Percentiles rank a stretch among this genome's conserved stretches.
phyloP scores from a whole-genome alignment of 2,888 invertebrate species.

The Cerastis rubricosa region DNA sequence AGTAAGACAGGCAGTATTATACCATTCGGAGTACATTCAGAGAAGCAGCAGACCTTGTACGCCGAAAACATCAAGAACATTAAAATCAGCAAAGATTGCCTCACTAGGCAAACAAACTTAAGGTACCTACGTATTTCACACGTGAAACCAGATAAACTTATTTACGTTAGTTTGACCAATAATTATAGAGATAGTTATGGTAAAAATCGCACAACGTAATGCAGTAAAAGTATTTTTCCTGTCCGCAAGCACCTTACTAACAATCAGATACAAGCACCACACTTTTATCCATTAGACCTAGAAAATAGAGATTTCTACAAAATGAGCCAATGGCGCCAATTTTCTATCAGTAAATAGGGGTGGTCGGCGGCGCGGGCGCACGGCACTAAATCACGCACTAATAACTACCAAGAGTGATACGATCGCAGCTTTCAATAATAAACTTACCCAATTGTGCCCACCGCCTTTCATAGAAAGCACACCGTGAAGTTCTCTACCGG shows the following conservation, averaged over 20 bases:
- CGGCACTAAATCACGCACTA: slow-evolving; percentile 87
- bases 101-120: neutral
- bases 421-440: slow-evolving; percentile 89
- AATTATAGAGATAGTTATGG: neutral
- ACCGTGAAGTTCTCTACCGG: slow-evolving; percentile 82
- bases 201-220: slow-evolving; percentile 10
- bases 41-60: neutral
- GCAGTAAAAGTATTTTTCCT: slow-evolving; percentile 20
- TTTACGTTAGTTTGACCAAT: neutral
- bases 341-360: slow-evolving; percentile 83
- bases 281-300: slow-evolving; percentile 58
- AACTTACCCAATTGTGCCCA: slow-evolving; percentile 83
- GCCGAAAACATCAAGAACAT: neutral
- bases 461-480: slow-evolving; percentile 85
- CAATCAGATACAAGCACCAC: slow-evolving; percentile 37
- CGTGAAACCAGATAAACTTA: neutral
- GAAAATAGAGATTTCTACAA: slow-evolving; percentile 69
- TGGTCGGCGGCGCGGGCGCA: slow-evolving; percentile 78
- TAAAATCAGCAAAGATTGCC: neutral
- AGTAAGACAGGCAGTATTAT: neutral
- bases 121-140: neutral
- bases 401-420: slow-evolving; percentile 87
- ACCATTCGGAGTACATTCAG: neutral
- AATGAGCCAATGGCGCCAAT: slow-evolving; percentile 71
- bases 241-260: slow-evolving; percentile 18